Evolutionary conservation across 2,113 vertebrate genomes (phyloP).

Genomic region (Rhea americana): DNA sequence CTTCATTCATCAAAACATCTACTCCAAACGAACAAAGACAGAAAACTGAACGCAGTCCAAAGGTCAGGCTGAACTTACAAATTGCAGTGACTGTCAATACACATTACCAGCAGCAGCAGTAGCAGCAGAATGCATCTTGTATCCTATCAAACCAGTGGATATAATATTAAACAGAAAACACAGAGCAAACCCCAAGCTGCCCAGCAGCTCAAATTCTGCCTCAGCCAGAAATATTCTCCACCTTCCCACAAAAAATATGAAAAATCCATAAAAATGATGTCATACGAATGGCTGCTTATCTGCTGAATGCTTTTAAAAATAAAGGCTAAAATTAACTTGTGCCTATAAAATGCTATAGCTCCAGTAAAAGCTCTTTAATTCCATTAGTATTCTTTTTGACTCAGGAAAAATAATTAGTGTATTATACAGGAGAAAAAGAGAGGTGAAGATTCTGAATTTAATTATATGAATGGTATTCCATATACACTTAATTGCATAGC

Average conservation of each 20-base stretch:
- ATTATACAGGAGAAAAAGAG: conserved; percentile 1
- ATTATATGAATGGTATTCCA: conserved; percentile 42
- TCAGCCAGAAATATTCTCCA: neutral
- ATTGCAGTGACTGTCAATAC: conserved; percentile 4
- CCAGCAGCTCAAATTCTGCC: neutral
- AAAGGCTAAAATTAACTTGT: neutral
- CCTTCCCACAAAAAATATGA: neutral
- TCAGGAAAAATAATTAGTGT: conserved; percentile 3
- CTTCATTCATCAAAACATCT: conserved; percentile 60
- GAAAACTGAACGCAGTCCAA: conserved; percentile 40
- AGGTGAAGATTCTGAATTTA: conserved; percentile 45
- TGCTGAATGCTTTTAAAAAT: conserved; percentile 1
- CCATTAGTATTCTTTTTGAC: conserved; percentile 14
- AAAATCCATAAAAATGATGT: neutral
- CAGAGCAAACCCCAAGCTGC: neutral
- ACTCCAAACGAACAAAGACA: conserved; percentile 48
- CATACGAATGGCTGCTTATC: neutral
- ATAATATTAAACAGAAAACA: neutral
- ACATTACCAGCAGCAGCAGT: neutral
- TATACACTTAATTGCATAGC: conserved; percentile 47
- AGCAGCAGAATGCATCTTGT: neutral
- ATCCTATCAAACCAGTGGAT: neutral
- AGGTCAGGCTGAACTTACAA: conserved; percentile 56
- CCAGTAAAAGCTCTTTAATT: neutral
- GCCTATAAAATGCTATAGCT: neutral